Conservation (phyloP, 1,140 invertebrate species). For the Delia radicum region DNA sequence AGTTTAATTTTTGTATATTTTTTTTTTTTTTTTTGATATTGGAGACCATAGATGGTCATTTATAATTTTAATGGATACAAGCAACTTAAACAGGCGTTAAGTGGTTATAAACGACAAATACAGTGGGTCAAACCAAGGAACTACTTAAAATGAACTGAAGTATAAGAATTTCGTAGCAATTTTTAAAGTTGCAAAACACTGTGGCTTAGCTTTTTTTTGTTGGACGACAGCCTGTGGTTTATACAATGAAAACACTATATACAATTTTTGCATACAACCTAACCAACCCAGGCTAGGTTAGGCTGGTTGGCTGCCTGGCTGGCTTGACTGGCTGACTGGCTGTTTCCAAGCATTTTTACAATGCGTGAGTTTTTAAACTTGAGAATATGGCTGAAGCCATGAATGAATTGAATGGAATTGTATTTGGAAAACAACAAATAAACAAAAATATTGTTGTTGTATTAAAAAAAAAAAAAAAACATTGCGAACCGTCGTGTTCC, state of each 20-base stretch:
- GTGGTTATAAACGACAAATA: slow-evolving; percentile 39
- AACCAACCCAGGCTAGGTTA: neutral
- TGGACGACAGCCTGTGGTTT: neutral
- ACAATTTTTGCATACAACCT: neutral
- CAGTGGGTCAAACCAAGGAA: slow-evolving; percentile 25
- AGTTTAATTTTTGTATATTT: neutral
- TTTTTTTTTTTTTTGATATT: slow-evolving; percentile 12
- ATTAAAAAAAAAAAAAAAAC: slow-evolving; percentile 23
- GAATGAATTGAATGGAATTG: slow-evolving; percentile 15
- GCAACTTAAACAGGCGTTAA: slow-evolving; percentile 53
- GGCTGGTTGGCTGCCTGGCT: neutral
- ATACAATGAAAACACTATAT: neutral
- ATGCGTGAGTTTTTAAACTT: neutral
- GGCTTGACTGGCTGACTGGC: neutral
- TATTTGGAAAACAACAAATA: slow-evolving; percentile 12
- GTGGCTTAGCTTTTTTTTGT: neutral
- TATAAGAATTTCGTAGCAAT: neutral
- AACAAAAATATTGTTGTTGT: slow-evolving; percentile 1
- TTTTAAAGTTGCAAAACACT: neutral
- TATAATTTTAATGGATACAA: slow-evolving; percentile 43
- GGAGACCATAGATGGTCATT: slow-evolving; percentile 13
- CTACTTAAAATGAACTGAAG: neutral
- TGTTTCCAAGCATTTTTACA: neutral
- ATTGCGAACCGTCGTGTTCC: slow-evolving; percentile 50
- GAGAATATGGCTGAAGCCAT: neutral